These are phyloP conservation scores for Varecia variegata DNA, from an alignment of 2,797 vertebrate species.

Conservation along the genomic window DNA sequence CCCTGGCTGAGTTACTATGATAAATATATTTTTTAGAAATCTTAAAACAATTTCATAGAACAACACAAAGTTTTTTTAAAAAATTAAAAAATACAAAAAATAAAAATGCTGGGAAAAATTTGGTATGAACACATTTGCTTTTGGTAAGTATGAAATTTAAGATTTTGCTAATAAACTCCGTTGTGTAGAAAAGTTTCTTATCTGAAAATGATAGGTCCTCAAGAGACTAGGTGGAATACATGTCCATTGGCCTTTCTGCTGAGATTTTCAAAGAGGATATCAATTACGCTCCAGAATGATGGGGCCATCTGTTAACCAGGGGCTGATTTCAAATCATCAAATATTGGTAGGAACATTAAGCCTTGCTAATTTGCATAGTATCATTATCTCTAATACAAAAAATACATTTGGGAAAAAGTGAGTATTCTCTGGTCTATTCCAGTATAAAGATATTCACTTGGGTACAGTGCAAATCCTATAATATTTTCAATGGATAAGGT, in stretches of 20 bases:
- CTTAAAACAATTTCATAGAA: not conserved
- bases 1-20: not conserved
- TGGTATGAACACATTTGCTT: not conserved
- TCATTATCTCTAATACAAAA: slow-evolving; percentile 76
- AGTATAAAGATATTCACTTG: slow-evolving; percentile 58
- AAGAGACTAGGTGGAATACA: slow-evolving; percentile 22
- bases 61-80: not conserved
- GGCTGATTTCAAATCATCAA: slow-evolving; percentile 73
- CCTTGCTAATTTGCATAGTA: slow-evolving; percentile 74
- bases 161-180: slow-evolving; percentile 4
- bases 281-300: slow-evolving; percentile 66
- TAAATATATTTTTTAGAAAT: slow-evolving; percentile 21
- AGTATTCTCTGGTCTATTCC: slow-evolving; percentile 49
- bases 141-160: slow-evolving; percentile 6
- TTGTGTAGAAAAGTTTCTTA: slow-evolving; percentile 7
- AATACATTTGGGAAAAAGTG: slow-evolving; percentile 72
- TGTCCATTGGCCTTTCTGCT: slow-evolving; percentile 31
- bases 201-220: not conserved
- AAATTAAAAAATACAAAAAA: not conserved
- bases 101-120: not conserved
- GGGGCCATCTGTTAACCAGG: slow-evolving; percentile 73
- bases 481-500: slow-evolving; percentile 19
- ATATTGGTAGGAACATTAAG: slow-evolving; percentile 76
- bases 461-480: not conserved
- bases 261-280: slow-evolving; percentile 66